Evolutionary conservation across 2,113 vertebrate genomes (phyloP).

Genomic region (Neomonachus schauinslandi): DNA sequence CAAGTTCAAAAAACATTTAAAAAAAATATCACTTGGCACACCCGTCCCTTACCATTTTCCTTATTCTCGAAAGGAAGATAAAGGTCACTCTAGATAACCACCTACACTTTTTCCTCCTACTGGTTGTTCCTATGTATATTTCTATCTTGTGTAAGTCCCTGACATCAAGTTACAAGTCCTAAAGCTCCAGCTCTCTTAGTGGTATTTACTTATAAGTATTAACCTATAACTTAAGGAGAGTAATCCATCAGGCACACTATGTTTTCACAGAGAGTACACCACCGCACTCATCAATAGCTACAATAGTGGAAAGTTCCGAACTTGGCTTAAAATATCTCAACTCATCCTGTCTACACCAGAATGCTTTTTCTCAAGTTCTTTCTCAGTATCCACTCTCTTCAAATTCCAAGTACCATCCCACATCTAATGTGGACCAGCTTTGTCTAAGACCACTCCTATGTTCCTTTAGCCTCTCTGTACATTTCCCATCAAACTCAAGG

Average conservation of each 20-base stretch:
- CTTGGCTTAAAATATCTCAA: neutral
- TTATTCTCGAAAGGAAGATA: neutral
- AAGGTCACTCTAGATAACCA: neutral
- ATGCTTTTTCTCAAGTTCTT: neutral
- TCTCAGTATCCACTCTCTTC: neutral
- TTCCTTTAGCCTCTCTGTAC: neutral
- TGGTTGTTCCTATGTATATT: neutral
- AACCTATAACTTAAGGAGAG: neutral
- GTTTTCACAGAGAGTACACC: neutral
- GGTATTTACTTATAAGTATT: neutral
- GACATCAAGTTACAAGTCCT: neutral
- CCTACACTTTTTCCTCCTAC: neutral
- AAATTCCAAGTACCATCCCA: neutral
- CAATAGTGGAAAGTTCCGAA: neutral
- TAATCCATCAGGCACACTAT: neutral
- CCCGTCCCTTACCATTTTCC: neutral
- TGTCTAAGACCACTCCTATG: neutral
- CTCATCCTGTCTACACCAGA: neutral
- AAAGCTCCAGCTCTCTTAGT: neutral
- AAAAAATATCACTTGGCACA: neutral
- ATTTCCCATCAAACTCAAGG: slow-evolving; percentile 47
- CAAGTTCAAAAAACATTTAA: neutral
- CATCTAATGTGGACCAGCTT: neutral
- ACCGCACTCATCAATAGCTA: neutral
- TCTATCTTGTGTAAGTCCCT: neutral